A percentile compares a stretch with the other conserved stretches of the same genome.
Conservation (phyloP, 2,888 invertebrate genomes). For the Agrilus mali region DNA sequence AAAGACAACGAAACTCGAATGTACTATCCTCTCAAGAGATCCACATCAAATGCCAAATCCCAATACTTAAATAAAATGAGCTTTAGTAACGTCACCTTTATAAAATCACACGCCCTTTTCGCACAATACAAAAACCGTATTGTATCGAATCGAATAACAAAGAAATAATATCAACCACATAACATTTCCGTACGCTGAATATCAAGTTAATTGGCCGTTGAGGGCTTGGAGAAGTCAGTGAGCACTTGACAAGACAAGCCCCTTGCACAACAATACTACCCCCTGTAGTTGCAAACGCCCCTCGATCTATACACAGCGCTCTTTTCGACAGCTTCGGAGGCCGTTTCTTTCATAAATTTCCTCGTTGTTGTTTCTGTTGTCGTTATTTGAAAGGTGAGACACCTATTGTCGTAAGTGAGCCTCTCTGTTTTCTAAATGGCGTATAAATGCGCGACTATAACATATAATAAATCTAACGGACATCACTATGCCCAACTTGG, state of each 20-base stretch:
- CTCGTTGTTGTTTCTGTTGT: slow-evolving; percentile 4
- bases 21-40: too few relatives aligned
- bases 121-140: slow-evolving; percentile 9
- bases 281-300: slow-evolving; percentile 12
- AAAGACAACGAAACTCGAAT: too few relatives aligned
- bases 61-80: too few relatives aligned
- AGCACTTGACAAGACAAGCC: slow-evolving; percentile 18
- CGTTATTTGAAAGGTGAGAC: slow-evolving; percentile 5
- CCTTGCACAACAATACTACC: slow-evolving; percentile 16
- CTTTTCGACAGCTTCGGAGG: neutral
- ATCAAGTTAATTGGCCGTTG: slow-evolving; percentile 22
- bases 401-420: slow-evolving; percentile 1
- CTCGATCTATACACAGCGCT: neutral
- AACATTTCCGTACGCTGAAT: slow-evolving; percentile 16
- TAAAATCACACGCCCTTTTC: slow-evolving; percentile 14
- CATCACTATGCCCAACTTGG: slow-evolving; percentile 1
- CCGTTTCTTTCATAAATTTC: slow-evolving; percentile 1
- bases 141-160: slow-evolving; percentile 13
- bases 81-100: slow-evolving; percentile 8
- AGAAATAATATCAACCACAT: slow-evolving; percentile 16
- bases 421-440: slow-evolving; percentile 7
- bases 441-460: slow-evolving; percentile 8
- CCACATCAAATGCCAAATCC: too few relatives aligned
- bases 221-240: slow-evolving; percentile 11
- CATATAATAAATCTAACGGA: slow-evolving; percentile 8